Evolutionary conservation across 92 coral and sea anemone genomes (phyloP), one percentile per base, ranked within the genome.

Genomic region (Phymanthus crucifer): DNA sequence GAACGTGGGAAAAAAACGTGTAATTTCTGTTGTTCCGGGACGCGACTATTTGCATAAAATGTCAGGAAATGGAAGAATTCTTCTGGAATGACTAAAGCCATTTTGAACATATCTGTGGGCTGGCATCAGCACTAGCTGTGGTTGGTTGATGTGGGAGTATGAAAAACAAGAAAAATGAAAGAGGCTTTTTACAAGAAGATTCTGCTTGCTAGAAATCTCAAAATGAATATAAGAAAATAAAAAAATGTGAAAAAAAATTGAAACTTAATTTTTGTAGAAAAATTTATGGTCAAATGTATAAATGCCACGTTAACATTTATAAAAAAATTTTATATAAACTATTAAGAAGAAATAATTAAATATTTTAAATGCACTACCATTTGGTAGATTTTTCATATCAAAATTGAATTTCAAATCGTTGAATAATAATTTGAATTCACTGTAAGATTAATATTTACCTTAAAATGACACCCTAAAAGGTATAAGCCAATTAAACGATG

Each of bases 21-120:
- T 24, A 61, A 29, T 27, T n/a, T 24, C 34, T 61, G 32, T 27
- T 61, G 9, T 61, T 61, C 34, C 68, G 68, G 68, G 2, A 5
- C 35, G 27, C 27, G 27, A 54, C 0, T 43, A 54, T 29, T 61
- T 61, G 16, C 68, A 61, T 61, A 5, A 8, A 8, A 61, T 16
- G 50, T 58, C 81, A 77, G 81, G 81, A 77, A 77, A 40, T 77
- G 19, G 18, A 8, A 23, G 45, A 37, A 61, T 61, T 64, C 27
- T 14, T 61, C 40, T 17, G 68, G 11, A 3, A 26, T 77, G 81
- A 26, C 40, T 19, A 11, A 64, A 77, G n/a, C 40, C 81, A 48
- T 24, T 65, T 61, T 35, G 56, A 34, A 38, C 23, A 77, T 77
- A 64, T 16, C 37, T 77, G 72, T 34, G 81, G 72, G 16, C 12